These are phyloP conservation scores for Otis tarda DNA, from an alignment of 2,113 vertebrate species.

Conservation along the genomic window DNA sequence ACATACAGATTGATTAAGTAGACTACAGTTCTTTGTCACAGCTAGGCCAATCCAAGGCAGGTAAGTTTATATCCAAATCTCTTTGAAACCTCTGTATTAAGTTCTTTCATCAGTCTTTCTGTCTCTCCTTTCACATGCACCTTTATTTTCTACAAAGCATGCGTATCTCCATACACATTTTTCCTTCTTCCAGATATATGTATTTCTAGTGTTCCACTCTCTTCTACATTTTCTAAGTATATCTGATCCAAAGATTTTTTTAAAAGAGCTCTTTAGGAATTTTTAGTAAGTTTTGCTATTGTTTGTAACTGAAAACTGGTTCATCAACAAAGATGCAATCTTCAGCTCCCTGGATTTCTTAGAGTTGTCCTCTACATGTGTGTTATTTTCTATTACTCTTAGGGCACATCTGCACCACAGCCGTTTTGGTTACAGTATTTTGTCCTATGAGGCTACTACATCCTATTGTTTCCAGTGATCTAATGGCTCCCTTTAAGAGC, in stretches of 20 bases:
- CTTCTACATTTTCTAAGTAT: background rate
- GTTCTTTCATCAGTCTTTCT: background rate
- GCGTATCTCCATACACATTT: background rate
- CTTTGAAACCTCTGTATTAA: background rate
- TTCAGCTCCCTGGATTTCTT: background rate
- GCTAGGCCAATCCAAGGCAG: background rate
- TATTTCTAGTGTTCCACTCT: background rate
- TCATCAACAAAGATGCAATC: background rate
- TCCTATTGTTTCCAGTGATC: background rate
- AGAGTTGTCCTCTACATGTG: background rate
- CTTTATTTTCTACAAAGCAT: background rate
- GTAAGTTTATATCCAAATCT: background rate
- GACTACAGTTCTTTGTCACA: background rate
- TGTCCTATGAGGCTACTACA: background rate
- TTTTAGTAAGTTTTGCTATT: background rate
- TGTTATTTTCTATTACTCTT: background rate
- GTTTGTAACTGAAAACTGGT: background rate
- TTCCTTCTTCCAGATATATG: background rate
- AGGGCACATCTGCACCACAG: background rate
- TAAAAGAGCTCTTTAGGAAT: background rate
- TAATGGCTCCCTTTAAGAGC: background rate
- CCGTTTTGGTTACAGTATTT: background rate
- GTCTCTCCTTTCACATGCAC: background rate
- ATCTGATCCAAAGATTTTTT: background rate
- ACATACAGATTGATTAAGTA: rapidly evolving